Conservation (phyloP, 30 jellyfish, hydroid and myxozoan species). For the Cassiopea andromeda region DNA sequence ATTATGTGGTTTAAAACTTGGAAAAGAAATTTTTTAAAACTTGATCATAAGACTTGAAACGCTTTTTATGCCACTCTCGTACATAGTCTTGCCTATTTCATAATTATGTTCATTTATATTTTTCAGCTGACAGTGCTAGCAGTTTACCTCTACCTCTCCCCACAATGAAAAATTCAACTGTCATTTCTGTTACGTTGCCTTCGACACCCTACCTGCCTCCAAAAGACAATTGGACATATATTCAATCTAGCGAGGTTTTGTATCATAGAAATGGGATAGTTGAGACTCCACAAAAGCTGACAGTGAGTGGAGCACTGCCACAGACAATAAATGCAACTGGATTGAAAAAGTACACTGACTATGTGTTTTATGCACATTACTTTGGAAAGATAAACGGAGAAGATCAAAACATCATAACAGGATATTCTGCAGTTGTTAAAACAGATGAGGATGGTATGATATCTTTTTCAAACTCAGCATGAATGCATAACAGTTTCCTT, state of each 20-base stretch:
- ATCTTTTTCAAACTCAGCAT: no score
- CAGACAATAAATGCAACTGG: constrained; percentile 27
- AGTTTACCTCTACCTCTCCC: constrained; percentile 32
- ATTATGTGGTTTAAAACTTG: no score
- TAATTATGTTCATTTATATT: neutral
- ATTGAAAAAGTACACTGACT: constrained; percentile 24
- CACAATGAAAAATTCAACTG: constrained; percentile 30
- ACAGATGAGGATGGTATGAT: constrained; percentile 32
- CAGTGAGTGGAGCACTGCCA: constrained; percentile 22
- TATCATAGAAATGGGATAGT: constrained; percentile 2
- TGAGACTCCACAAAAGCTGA: neutral
- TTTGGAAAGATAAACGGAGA: constrained; percentile 10
- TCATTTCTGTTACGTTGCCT: constrained; percentile 13
- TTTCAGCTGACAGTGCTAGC: neutral
- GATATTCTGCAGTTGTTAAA: neutral
- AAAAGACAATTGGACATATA: constrained; percentile 20
- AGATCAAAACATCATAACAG: constrained; percentile 17
- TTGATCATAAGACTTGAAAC: neutral
- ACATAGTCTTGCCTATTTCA: neutral
- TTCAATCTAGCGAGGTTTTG: neutral
- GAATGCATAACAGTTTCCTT: no score
- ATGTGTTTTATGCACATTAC: constrained; percentile 46
- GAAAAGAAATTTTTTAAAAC: neutral
- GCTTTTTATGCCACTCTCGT: neutral
- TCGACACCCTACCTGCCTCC: constrained; percentile 42